Conservation (phyloP, 2,113 vertebrate genomes). For the Dromas ardeola region DNA sequence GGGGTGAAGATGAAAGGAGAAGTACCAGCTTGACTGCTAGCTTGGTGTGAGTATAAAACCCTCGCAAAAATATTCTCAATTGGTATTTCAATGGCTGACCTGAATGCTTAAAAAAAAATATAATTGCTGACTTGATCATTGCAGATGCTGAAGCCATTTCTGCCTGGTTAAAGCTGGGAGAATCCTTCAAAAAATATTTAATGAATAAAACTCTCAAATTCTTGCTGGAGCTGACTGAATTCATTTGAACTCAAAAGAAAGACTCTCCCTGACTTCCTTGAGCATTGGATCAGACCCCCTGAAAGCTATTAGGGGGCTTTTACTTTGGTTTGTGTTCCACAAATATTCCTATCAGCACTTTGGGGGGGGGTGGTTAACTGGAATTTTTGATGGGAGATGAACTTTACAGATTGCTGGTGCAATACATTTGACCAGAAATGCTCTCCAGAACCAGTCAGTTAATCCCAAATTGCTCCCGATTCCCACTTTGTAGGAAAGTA, state of each 20-base stretch:
- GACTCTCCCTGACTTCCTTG: background rate
- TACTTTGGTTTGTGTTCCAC: background rate
- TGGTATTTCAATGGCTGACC: slow-evolving; percentile 20
- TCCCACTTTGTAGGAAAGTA: background rate
- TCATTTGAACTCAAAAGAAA: background rate
- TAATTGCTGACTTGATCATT: background rate
- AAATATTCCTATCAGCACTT: background rate
- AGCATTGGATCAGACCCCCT: background rate
- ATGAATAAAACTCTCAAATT: background rate
- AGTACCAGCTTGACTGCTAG: background rate
- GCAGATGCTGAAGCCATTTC: background rate
- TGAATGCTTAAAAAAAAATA: background rate
- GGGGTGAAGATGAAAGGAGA: slow-evolving; percentile 25
- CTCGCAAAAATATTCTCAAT: background rate
- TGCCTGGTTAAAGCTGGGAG: background rate
- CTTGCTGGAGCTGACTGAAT: background rate
- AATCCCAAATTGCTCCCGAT: background rate
- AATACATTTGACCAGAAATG: background rate
- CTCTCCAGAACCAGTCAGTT: background rate
- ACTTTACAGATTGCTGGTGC: background rate
- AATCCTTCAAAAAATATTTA: background rate
- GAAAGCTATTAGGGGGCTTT: background rate
- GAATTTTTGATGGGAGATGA: background rate
- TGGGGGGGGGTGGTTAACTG: background rate
- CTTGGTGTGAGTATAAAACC: slow-evolving; percentile 6